Conservation (phyloP, 2,797 vertebrate species). For the Triplophysa yarkandensis region DNA sequence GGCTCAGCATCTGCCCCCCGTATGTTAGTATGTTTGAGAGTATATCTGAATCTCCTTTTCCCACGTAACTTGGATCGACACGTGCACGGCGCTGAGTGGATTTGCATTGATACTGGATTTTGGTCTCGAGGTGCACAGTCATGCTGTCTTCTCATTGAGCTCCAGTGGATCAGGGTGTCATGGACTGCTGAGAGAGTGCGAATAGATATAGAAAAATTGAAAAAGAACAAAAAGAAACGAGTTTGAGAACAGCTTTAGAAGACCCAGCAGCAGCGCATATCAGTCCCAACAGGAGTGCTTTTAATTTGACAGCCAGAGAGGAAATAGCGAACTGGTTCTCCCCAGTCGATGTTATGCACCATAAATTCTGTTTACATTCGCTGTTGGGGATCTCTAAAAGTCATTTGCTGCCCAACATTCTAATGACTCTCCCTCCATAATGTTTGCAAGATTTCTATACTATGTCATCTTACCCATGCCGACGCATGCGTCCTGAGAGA, state of each 20-base stretch:
- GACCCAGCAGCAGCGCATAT: constrained; percentile 56
- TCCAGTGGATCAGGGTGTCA: constrained; percentile 51
- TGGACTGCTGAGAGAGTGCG: constrained; percentile 2
- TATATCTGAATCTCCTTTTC: constrained; percentile 26
- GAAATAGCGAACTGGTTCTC: constrained; percentile 59
- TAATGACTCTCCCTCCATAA: constrained; percentile 49
- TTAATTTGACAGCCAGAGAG: constrained; percentile 67
- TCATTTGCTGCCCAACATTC: constrained; percentile 61
- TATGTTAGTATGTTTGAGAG: constrained; percentile 10
- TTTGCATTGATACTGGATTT: constrained; percentile 69
- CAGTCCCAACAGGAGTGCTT: constrained; percentile 58
- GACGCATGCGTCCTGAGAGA: neutral
- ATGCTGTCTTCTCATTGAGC: constrained; percentile 59
- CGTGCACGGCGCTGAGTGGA: constrained; percentile 38
- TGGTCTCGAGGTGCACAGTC: constrained; percentile 58
- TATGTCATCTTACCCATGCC: constrained; percentile 5
- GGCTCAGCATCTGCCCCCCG: neutral
- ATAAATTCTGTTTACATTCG: constrained; percentile 73
- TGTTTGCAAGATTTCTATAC: constrained; percentile 55
- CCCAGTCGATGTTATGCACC: constrained; percentile 66
- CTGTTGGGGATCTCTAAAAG: constrained; percentile 61
- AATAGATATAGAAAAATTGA: constrained; percentile 25
- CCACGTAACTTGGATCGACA: constrained; percentile 20
- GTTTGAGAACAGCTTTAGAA: constrained; percentile 46
- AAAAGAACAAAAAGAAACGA: constrained; percentile 33